A percentile compares a stretch with the other conserved stretches of the same genome.
phyloP scores from a whole-genome alignment of 2,113 vertebrate genomes.

The Calidris pygmaea region DNA sequence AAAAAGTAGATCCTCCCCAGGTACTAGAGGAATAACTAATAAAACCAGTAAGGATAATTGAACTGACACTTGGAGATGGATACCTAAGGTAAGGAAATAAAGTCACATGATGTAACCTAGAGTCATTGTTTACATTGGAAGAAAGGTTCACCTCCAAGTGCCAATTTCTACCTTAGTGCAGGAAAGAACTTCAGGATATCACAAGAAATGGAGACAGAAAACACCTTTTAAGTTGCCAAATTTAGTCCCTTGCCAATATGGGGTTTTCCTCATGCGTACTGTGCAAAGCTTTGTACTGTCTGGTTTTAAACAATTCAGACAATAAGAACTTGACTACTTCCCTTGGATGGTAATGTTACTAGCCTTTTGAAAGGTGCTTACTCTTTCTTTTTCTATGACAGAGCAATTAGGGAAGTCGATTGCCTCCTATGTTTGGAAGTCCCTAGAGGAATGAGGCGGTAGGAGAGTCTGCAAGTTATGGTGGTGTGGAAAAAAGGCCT shows the following conservation, averaged over 20 bases:
- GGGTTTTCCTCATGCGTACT: neutral
- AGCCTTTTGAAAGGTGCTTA: conserved; percentile 12
- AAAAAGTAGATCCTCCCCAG: neutral
- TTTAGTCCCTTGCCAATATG: neutral
- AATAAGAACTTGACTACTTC: conserved; percentile 2
- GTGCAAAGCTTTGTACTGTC: neutral
- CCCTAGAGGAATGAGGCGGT: neutral
- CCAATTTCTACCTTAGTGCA: neutral
- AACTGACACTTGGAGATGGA: neutral
- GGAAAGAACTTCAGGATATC: neutral
- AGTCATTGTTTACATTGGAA: neutral
- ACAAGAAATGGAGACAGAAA: neutral
- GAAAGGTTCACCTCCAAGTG: neutral
- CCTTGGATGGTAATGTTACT: neutral
- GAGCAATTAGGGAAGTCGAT: neutral
- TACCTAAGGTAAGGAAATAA: neutral
- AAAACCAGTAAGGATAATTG: neutral
- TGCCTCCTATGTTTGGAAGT: neutral
- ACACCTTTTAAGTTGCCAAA: neutral
- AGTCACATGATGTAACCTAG: neutral
- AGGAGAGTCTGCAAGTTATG: neutral
- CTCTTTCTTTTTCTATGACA: neutral
- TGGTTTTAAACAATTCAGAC: conserved; percentile 6
- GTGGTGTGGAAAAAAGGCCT: neutral
- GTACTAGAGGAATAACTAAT: neutral